These are phyloP conservation scores for Drosophila grimshawi DNA, from an alignment of 1,140 invertebrate genomes.

Conservation along the genomic window DNA sequence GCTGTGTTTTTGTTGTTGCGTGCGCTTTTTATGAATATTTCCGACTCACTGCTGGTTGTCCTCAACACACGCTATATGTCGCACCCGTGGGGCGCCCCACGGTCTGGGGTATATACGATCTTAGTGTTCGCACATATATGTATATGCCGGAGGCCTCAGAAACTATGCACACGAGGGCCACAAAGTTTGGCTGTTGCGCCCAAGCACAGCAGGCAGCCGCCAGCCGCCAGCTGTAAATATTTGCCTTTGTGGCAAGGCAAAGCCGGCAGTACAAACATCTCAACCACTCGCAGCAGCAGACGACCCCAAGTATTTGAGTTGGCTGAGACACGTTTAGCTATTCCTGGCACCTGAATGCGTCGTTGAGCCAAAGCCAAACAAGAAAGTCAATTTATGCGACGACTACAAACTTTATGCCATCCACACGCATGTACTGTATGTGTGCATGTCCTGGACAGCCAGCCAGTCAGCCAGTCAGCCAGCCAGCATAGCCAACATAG, in stretches of 20 bases:
- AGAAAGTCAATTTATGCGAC: slow-evolving; percentile 43
- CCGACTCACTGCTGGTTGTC: slow-evolving; percentile 31
- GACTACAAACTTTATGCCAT: slow-evolving; percentile 15
- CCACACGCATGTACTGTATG: background rate
- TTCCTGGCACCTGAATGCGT: slow-evolving; percentile 26
- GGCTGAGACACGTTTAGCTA: slow-evolving; percentile 42
- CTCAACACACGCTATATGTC: slow-evolving; percentile 41
- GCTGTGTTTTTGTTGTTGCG: slow-evolving; percentile 43
- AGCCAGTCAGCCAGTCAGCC: background rate
- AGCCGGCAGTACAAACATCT: slow-evolving; percentile 56
- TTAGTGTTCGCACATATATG: slow-evolving; percentile 42
- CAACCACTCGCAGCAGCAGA: slow-evolving; percentile 21
- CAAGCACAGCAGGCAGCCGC: slow-evolving; percentile 3
- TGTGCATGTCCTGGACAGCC: background rate
- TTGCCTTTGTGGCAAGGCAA: slow-evolving; percentile 67
- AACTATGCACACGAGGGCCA: slow-evolving; percentile 49
- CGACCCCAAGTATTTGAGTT: background rate
- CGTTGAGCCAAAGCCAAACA: slow-evolving; percentile 24
- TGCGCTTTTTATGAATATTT: slow-evolving; percentile 76
- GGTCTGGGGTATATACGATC: slow-evolving; percentile 22
- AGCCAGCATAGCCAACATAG: background rate
- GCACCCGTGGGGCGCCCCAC: slow-evolving; percentile 1
- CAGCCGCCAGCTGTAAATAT: slow-evolving; percentile 57
- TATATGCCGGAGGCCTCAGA: slow-evolving; percentile 12
- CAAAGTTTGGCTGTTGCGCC: slow-evolving; percentile 36